phyloP scores from a whole-genome alignment of 1,140 invertebrate species.

The Mycetomoellerius zeteki region DNA sequence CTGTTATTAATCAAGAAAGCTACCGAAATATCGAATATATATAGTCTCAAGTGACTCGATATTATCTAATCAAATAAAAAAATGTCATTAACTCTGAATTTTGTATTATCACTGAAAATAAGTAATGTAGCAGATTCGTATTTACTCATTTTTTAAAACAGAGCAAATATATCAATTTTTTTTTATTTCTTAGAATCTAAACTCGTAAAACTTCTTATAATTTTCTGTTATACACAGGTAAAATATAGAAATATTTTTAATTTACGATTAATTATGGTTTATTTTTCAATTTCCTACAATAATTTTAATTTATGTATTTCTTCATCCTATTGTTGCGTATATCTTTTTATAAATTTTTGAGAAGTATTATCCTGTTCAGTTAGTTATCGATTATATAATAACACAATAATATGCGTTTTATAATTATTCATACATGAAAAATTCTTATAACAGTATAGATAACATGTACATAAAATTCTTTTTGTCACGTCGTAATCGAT shows the following conservation, averaged over 20 bases:
- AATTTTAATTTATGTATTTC: conserved; percentile 1
- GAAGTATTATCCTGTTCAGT: background rate
- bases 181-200: background rate
- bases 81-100: conserved; percentile 36
- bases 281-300: background rate
- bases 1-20: conserved; percentile 14
- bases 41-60: background rate
- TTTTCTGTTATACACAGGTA: background rate
- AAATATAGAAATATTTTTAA: background rate
- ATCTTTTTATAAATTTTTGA: background rate
- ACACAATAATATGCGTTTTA: background rate
- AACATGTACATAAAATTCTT: background rate
- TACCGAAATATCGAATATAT: conserved; percentile 6
- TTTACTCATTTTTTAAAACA: background rate
- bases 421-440: background rate
- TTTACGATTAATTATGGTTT: background rate
- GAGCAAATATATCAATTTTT: background rate
- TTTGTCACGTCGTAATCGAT: background rate
- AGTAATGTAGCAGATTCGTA: background rate
- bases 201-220: background rate
- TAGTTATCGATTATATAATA: background rate
- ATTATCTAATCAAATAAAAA: conserved; percentile 33
- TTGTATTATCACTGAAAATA: conserved; percentile 18
- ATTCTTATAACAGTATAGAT: background rate
- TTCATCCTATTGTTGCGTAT: background rate